Conservation (phyloP, 2,888 invertebrate species). For the Acronicta psi region DNA sequence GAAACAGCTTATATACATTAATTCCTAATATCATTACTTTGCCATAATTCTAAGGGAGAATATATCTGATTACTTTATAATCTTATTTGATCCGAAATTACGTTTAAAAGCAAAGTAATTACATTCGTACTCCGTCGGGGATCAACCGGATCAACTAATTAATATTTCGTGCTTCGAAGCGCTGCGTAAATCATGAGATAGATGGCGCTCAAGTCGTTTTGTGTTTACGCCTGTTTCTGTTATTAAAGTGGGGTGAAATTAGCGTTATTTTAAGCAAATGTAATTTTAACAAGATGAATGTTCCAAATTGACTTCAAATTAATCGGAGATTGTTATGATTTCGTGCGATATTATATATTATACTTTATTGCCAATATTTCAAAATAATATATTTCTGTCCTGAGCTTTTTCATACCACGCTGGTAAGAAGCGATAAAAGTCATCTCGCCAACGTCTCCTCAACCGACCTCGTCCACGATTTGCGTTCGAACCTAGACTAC, state of each 20-base stretch:
- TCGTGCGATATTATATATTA: neutral
- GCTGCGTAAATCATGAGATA: slow-evolving; percentile 44
- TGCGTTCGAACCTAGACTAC: too few species aligned
- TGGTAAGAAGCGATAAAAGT: too few species aligned
- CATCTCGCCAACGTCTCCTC: too few species aligned
- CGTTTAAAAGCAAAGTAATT: slow-evolving; percentile 44
- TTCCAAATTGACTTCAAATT: slow-evolving; percentile 8
- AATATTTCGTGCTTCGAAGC: slow-evolving; percentile 44
- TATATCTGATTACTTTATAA: slow-evolving; percentile 40
- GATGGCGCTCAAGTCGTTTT: slow-evolving; percentile 15
- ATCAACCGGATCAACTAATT: slow-evolving; percentile 39
- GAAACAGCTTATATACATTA: neutral
- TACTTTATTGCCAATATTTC: too few species aligned
- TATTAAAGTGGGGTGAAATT: slow-evolving; percentile 20
- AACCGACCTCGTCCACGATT: too few species aligned
- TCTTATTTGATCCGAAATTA: slow-evolving; percentile 45
- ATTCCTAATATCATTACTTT: slow-evolving; percentile 10
- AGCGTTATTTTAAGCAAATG: slow-evolving; percentile 17
- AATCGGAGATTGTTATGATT: neutral
- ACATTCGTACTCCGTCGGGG: slow-evolving; percentile 23
- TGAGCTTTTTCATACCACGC: too few species aligned
- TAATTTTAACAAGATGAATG: slow-evolving; percentile 7
- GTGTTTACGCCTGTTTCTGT: slow-evolving; percentile 35
- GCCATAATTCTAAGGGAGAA: slow-evolving; percentile 11
- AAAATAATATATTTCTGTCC: too few species aligned